Evolutionary conservation across 2,888 invertebrate genomes (phyloP), one percentile per base, ranked within the genome.

Genomic region (Caenorhabditis sp.): DNA sequence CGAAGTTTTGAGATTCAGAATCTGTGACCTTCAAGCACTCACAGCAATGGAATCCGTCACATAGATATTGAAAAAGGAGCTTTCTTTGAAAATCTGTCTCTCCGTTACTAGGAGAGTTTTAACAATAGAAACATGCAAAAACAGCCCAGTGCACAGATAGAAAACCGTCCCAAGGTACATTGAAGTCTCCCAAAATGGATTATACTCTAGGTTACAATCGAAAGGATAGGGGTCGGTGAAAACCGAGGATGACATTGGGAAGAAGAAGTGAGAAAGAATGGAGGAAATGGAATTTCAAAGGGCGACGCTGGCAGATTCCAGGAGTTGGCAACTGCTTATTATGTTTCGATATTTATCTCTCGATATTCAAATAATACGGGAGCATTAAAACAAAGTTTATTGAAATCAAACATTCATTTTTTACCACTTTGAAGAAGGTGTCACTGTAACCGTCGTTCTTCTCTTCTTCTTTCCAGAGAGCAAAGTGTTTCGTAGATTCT

Each of bases 1-100:
- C n/a, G n/a, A n/a, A n/a, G n/a, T n/a, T n/a, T n/a, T n/a, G n/a
- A n/a, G n/a, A n/a, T n/a, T n/a, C n/a, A n/a, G n/a, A n/a, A n/a
- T n/a, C n/a, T n/a, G n/a, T n/a, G n/a, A n/a, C n/a, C n/a, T n/a
- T n/a, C n/a, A n/a, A n/a, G n/a, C n/a, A 31, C 66, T 16, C 6
- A 68, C 58, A 44, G 56, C 51, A 51, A 70, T 24, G 14, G 70
- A 72, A 31, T 59, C 72, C 22, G 19, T 12, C 8, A 35, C 70
- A 58, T 24, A 44, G 38, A 58, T 26, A 16, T 19, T 31, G 16
- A 26, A 70, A 58, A 44, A 58, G 12, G 70, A 54, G 68, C 54
- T 54, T 1, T 38, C 54, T 8, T 5, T 31, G 22, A 38, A 68
- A 31, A 14, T 3, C 10, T 22, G 8, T 35, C 24, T 35, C 38